A percentile compares a stretch with the other conserved stretches of the same genome.
phyloP scores from a whole-genome alignment of 2,888 invertebrate genomes.

The Anthrax anthrax region DNA sequence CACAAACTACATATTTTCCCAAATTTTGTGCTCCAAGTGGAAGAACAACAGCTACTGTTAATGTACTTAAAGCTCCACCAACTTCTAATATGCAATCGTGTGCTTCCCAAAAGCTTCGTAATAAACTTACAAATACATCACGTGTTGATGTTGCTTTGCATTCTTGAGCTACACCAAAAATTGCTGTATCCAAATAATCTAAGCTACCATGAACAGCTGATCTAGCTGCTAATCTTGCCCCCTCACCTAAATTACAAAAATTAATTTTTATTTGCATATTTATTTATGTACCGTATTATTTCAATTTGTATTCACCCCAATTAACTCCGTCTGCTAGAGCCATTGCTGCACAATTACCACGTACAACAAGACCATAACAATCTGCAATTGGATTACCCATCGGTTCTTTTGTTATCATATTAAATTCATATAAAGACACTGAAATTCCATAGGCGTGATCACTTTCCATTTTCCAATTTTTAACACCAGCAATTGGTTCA shows the following conservation, averaged over 20 bases:
- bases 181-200: slow-evolving; percentile 62
- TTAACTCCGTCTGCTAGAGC: slow-evolving; percentile 82
- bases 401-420: slow-evolving; percentile 55
- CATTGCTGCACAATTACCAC: slow-evolving; percentile 60
- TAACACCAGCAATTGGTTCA: slow-evolving; percentile 29
- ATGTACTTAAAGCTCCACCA: slow-evolving; percentile 67
- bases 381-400: slow-evolving; percentile 78
- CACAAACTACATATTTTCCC: slow-evolving; percentile 55
- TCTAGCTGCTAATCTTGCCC: slow-evolving; percentile 68
- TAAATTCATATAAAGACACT: slow-evolving; percentile 68
- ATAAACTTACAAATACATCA: slow-evolving; percentile 62
- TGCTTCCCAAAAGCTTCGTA: slow-evolving; percentile 70
- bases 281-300: not conserved
- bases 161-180: slow-evolving; percentile 39
- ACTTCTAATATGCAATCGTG: slow-evolving; percentile 72
- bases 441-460: slow-evolving; percentile 34
- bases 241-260: slow-evolving; percentile 50
- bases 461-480: slow-evolving; percentile 33
- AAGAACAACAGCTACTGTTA: slow-evolving; percentile 64
- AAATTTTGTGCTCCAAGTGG: slow-evolving; percentile 34
- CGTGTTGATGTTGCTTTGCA: slow-evolving; percentile 38
- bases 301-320: slow-evolving; percentile 47
- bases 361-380: slow-evolving; percentile 62
- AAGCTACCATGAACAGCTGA: slow-evolving; percentile 75
- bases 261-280: too few relatives aligned